phyloP scores from a whole-genome alignment of 2,113 vertebrate species.

The Tupaia tana region DNA sequence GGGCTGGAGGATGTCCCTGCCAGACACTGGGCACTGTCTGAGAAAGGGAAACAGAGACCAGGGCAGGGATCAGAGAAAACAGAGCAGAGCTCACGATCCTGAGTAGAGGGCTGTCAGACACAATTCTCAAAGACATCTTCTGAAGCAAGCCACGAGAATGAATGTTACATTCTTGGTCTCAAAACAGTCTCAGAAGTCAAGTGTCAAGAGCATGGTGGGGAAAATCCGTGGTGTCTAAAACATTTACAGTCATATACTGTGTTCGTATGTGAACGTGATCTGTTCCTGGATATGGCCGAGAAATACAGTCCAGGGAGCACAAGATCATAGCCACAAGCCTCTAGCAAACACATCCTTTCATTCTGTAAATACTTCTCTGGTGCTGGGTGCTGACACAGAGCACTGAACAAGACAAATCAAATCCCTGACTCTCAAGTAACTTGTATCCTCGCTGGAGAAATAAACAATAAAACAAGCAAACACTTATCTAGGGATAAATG shows the following conservation, averaged over 20 bases:
- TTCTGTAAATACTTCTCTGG: not conserved
- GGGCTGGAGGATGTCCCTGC: not conserved
- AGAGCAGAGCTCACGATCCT: not conserved
- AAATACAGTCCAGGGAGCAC: not conserved
- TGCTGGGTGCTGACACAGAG: not conserved
- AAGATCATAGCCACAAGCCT: not conserved
- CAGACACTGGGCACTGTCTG: not conserved
- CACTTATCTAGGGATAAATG: not conserved
- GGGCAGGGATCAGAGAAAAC: not conserved
- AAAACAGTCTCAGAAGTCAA: not conserved
- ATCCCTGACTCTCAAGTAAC: not conserved
- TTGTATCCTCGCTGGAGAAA: not conserved
- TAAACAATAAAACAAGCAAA: not conserved
- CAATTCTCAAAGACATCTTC: not conserved
- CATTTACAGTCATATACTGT: not conserved
- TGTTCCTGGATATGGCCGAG: not conserved
- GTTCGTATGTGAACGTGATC: not conserved
- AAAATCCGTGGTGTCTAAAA: not conserved
- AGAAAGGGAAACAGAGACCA: not conserved
- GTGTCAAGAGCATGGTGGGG: not conserved
- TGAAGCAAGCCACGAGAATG: not conserved
- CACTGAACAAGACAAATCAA: not conserved
- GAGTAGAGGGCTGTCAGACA: not conserved
- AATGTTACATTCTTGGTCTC: not conserved
- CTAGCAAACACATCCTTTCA: not conserved